A percentile compares a stretch with the other conserved stretches of the same genome.
Evolutionary conservation across 92 coral and sea anemone genomes (phyloP).

Genomic region (Montipora capitata): DNA sequence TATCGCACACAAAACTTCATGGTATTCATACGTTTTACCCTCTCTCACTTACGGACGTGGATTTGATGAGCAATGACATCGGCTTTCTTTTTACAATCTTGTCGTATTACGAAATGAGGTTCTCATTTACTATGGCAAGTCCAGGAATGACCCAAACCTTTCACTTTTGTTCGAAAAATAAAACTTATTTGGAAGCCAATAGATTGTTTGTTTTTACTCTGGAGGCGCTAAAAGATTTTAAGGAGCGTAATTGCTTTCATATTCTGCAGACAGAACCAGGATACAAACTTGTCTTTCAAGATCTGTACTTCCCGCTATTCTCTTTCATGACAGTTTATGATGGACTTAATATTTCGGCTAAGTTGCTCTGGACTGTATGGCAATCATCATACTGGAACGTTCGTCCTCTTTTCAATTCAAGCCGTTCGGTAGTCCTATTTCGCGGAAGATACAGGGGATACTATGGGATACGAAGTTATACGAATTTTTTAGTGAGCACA

Average conservation of each 20-base stretch:
- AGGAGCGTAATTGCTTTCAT: constrained; percentile 45
- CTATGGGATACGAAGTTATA: neutral
- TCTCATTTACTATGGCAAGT: constrained; percentile 56
- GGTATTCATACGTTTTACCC: constrained; percentile 65
- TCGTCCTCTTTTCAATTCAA: constrained; percentile 52
- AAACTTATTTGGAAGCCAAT: constrained; percentile 37
- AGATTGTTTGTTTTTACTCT: constrained; percentile 21
- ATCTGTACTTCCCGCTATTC: constrained; percentile 16
- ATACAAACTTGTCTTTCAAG: constrained; percentile 58
- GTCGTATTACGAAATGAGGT: constrained; percentile 42
- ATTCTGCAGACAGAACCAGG: constrained; percentile 56
- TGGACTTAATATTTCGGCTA: constrained; percentile 28
- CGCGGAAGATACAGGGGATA: neutral
- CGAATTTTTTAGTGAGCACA: too few relatives aligned
- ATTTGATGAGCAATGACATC: neutral
- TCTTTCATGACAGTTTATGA: constrained; percentile 37
- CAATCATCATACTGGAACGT: constrained; percentile 1
- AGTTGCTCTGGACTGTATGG: constrained; percentile 37
- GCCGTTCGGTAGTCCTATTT: constrained; percentile 25
- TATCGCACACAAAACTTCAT: constrained; percentile 52
- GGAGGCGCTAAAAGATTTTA: neutral
- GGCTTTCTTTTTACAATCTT: neutral
- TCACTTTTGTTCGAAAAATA: constrained; percentile 52
- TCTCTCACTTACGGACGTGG: constrained; percentile 46
- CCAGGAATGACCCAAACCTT: constrained; percentile 22